These are phyloP conservation scores for Bombus superbus DNA, from an alignment of 1,140 invertebrate genomes.

Conservation along the genomic window DNA sequence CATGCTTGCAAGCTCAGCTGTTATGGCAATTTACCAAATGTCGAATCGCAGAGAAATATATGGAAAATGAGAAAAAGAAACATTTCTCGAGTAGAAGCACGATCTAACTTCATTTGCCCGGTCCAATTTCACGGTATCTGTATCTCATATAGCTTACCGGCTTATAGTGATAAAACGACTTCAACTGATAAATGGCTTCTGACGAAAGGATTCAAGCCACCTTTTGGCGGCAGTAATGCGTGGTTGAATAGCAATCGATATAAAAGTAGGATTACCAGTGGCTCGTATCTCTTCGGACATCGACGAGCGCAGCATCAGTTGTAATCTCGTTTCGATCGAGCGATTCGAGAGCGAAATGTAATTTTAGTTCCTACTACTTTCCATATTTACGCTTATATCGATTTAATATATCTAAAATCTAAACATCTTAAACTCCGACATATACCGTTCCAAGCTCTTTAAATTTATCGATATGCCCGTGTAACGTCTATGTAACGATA, in stretches of 20 bases:
- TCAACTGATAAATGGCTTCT: conserved; percentile 42
- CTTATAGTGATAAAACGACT: conserved; percentile 34
- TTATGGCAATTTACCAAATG: too few species aligned
- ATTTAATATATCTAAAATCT: too few species aligned
- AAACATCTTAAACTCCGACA: too few species aligned
- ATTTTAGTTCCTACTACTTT: too few species aligned
- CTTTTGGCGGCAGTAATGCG: conserved; percentile 14
- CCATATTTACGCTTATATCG: too few species aligned
- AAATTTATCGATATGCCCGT: too few species aligned
- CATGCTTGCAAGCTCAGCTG: too few species aligned
- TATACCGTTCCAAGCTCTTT: too few species aligned
- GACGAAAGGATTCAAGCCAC: conserved; percentile 26
- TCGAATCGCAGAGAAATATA: too few species aligned
- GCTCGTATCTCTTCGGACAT: background rate
- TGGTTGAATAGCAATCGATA: conserved; percentile 38
- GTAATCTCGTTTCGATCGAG: background rate
- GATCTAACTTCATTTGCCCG: conserved; percentile 6
- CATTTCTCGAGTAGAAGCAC: too few species aligned
- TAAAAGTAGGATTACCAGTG: conserved; percentile 34
- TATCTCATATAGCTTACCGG: conserved; percentile 12
- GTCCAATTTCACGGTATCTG: conserved; percentile 24
- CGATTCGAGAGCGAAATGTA: background rate
- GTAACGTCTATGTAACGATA: too few species aligned
- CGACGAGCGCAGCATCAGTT: background rate
- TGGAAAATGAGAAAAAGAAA: too few species aligned